Percentiles rank a stretch among this genome's conserved stretches.
phyloP scores from a whole-genome alignment of 2,113 vertebrate genomes.

The Tringa solitaria region DNA sequence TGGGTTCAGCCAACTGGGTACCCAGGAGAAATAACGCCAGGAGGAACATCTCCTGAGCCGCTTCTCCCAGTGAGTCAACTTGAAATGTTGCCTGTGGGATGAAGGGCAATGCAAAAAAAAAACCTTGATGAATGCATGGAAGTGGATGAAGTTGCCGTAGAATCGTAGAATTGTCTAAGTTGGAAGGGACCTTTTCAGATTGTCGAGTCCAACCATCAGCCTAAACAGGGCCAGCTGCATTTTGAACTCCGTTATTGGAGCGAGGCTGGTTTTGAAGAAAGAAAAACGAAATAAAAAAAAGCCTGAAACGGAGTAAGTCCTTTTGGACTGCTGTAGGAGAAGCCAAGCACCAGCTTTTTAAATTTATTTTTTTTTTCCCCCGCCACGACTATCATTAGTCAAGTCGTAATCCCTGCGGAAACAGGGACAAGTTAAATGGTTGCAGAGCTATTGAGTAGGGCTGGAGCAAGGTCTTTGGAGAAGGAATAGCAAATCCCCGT shows the following conservation, averaged over 20 bases:
- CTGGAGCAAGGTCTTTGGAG: background rate
- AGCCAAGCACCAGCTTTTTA: background rate
- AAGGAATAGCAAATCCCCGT: background rate
- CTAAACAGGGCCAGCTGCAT: rapidly evolving
- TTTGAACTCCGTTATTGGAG: background rate
- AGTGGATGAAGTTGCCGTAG: background rate
- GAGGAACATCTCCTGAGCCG: background rate
- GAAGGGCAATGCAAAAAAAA: background rate
- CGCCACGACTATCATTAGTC: background rate
- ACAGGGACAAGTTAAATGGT: background rate
- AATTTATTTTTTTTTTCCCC: background rate
- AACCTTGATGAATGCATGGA: rapidly evolving
- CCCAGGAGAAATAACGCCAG: background rate
- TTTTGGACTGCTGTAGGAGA: background rate
- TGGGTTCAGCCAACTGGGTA: background rate
- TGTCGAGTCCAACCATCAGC: background rate
- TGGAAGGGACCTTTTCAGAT: background rate
- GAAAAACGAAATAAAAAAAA: background rate
- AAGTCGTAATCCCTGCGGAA: rapidly evolving
- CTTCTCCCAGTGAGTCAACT: background rate
- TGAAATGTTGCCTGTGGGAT: background rate
- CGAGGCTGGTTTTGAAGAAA: background rate
- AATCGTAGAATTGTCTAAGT: background rate
- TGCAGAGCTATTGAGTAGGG: background rate
- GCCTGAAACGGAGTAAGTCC: background rate